Evolutionary conservation across 2,113 vertebrate species (phyloP), one percentile per base, ranked within the genome.

Genomic region (Rhea americana): DNA sequence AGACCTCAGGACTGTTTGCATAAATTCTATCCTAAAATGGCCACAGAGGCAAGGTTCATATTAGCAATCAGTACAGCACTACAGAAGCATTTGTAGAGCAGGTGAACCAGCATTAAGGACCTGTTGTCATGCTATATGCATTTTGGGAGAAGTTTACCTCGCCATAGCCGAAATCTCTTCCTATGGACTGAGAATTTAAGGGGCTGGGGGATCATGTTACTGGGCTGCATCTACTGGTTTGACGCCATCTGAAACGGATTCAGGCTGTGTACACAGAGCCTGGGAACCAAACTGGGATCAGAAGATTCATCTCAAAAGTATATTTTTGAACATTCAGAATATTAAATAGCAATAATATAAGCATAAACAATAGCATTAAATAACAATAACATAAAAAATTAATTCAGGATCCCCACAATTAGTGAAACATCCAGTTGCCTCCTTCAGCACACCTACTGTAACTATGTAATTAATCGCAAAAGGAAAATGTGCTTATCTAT

Each of bases 21-120:
- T 65, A 59, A 51, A 55, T 13, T 39, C 3, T 73, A 20, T 58
- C 61, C 59, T 63, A 22, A n/a, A 3, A 47, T 58, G 63, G 15
- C 41, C 59, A 19, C 0, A 16, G 62, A 43, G 43, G 32, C 50
- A 74, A 41, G 3, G 0, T 20, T 91, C 1, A 0, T 11, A 7
- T 18, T 26, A 32, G 7, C 78, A 39, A 6, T 41, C 37, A 22
- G 21, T 18, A 4, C 21, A n/a, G 24, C 41, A 5, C 17, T 16
- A 4, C 7, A 7, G 35, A 16, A 79, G n/a, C 37, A 24, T 51
- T 51, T 73, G 50, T 39, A 68, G 58, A 61, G 48, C 18, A 65
- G 59, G 47, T 11, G 41, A 18, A 19, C 17, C 11, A n/a, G n/a
- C 48, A 11, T 37, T 71, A 16, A 72, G 77, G 73, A 37, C 53